These are phyloP conservation scores for Psammodynastes pulverulentus DNA, from an alignment of 2,113 vertebrate species.

Conservation along the genomic window DNA sequence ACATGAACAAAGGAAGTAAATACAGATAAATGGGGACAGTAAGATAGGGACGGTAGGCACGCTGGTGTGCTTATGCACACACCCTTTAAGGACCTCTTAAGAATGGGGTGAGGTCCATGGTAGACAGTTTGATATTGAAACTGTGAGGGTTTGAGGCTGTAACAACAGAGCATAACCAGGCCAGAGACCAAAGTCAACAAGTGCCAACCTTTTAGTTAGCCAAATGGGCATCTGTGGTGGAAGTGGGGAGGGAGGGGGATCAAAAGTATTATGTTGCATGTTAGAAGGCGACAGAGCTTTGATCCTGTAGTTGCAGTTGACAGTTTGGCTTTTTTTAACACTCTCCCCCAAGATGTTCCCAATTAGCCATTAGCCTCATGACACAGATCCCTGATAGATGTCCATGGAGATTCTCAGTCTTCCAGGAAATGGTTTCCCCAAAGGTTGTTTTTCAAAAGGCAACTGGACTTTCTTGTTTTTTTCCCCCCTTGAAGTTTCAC, in stretches of 20 bases:
- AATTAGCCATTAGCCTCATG: neutral
- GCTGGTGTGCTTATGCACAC: too few relatives aligned
- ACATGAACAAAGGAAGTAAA: too few relatives aligned
- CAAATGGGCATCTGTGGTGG: conserved; percentile 5
- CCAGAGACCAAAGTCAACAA: conserved; percentile 44
- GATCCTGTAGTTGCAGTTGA: neutral
- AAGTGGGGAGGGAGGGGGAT: neutral
- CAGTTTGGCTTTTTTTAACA: neutral
- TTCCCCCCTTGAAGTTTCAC: neutral
- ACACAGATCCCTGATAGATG: neutral
- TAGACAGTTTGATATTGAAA: too few relatives aligned
- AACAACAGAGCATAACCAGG: too few relatives aligned
- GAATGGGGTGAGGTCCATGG: too few relatives aligned
- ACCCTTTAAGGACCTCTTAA: too few relatives aligned
- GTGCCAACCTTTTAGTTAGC: conserved; percentile 26
- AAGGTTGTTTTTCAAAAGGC: neutral
- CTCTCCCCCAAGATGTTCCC: neutral
- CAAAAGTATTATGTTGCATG: neutral
- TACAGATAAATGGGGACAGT: too few relatives aligned
- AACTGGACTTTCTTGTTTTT: neutral
- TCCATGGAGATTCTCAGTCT: neutral
- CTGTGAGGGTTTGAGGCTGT: too few relatives aligned
- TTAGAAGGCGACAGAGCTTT: neutral
- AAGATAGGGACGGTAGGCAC: too few relatives aligned
- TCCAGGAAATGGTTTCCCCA: neutral